These are phyloP conservation scores for Sphinx pinastri DNA, from an alignment of 2,888 invertebrate genomes.

Conservation along the genomic window DNA sequence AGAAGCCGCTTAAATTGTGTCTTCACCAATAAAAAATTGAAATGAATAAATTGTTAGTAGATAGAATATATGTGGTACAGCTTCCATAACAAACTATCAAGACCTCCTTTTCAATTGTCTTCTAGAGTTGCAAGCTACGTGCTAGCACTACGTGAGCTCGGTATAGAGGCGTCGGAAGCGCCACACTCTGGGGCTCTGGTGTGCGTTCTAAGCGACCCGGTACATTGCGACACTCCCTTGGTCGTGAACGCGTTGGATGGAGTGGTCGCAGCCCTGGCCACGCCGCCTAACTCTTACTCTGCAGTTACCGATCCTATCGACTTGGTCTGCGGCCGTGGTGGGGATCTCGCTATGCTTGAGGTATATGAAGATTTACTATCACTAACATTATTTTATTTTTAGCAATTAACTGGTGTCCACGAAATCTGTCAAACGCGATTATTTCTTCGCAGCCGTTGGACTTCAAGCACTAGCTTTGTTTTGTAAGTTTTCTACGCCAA, in stretches of 20 bases:
- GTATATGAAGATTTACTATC: constrained; percentile 50
- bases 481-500: too few species aligned
- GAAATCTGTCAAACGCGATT: too few species aligned
- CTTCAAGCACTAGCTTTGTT: too few species aligned
- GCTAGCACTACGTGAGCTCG: constrained; percentile 86
- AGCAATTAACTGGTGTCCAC: too few species aligned
- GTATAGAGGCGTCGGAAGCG: constrained; percentile 80
- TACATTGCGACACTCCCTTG: constrained; percentile 83
- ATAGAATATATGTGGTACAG: too few species aligned
- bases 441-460: too few species aligned
- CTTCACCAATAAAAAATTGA: too few species aligned
- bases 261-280: constrained; percentile 83
- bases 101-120: constrained; percentile 20
- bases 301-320: constrained; percentile 92
- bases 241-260: constrained; percentile 71
- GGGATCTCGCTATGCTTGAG: constrained; percentile 90
- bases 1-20: too few species aligned
- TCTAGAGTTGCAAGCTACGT: constrained; percentile 86
- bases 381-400: too few species aligned
- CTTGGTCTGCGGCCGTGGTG: constrained; percentile 90
- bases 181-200: constrained; percentile 67
- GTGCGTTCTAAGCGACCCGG: constrained; percentile 73
- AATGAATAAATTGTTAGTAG: too few species aligned
- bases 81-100: too few species aligned
- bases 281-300: constrained; percentile 92